phyloP scores from a whole-genome alignment of 2,797 vertebrate genomes.

The Eulemur rubriventer region DNA sequence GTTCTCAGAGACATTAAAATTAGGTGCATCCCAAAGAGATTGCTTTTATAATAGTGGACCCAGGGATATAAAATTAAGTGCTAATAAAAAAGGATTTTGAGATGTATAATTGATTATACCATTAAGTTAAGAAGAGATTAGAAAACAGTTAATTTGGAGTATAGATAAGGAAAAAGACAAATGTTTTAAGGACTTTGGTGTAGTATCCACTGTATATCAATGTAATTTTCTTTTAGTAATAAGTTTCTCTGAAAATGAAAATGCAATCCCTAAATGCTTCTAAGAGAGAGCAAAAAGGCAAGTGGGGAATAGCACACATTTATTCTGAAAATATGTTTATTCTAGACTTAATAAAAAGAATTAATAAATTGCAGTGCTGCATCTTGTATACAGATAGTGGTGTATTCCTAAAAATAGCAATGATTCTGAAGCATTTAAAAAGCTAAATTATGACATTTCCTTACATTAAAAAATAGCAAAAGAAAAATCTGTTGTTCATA shows the following conservation, averaged over 20 bases:
- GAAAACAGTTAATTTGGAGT: not conserved
- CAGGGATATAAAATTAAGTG: not conserved
- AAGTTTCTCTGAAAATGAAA: not conserved
- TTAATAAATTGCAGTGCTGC: not conserved
- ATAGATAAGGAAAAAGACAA: not conserved
- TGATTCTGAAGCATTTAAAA: not conserved
- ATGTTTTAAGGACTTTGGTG: not conserved
- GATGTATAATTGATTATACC: not conserved
- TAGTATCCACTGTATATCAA: not conserved
- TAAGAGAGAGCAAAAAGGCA: not conserved
- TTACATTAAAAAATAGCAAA: not conserved
- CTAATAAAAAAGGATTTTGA: not conserved
- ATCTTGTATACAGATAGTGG: not conserved
- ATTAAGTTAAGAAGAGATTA: not conserved
- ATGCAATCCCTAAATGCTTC: not conserved
- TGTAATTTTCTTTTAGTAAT: not conserved
- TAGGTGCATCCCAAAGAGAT: not conserved
- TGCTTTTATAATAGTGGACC: not conserved
- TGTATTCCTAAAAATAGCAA: not conserved
- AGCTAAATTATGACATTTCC: not conserved
- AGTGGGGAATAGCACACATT: not conserved
- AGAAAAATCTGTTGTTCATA: not conserved
- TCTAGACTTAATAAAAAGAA: not conserved
- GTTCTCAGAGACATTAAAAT: not conserved
- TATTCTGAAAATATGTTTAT: not conserved